Evolutionary conservation across 2,888 invertebrate genomes (phyloP), one percentile per base, ranked within the genome.

Genomic region (Caenorhabditis panamensis): DNA sequence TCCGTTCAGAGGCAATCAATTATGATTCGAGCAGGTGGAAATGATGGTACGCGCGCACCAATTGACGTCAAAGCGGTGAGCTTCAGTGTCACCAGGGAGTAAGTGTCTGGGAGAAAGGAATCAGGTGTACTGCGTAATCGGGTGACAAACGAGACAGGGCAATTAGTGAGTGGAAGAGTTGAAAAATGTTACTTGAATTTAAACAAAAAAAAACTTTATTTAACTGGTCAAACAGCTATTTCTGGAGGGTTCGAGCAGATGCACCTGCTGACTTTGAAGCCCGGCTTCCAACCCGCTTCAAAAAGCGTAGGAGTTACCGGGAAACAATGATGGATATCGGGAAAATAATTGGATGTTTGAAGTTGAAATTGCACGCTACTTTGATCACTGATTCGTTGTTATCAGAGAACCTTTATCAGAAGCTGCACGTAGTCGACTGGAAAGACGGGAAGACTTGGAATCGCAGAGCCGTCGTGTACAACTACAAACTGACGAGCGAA

Each of bases 21-120:
- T 47, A 47, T n/a, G 47, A 47, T 47, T 47, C 4, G 49, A 13
- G 31, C 62, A 62, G 62, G 62, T 71, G 62, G 24, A 20, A 36
- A 53, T 16, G 31, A 68, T 71, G 71, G 71, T 71, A 71, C 62
- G 54, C 53, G 54, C 54, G 71, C 51, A 71, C 62, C 44, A 18
- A 62, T 61, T 69, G 59, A 53, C 69, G 69, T 69, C 69, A 69
- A 31, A 31, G 31, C 31, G 31, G 31, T 9, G 31, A 31, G 31
- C 31, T 31, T 31, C 31, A 31, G 31, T 31, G 31, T 31, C 31
- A 31, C 31, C 31, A 31, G 31, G 31, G 31, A 31, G 9, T 31
- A 31, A 31, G 31, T 31, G 31, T 31, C 31, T 31, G 31, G 31
- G 31, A 31, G 31, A 4, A 31, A 9, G 31, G 9, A 6, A 31